Evolutionary conservation across 30 jellyfish, hydroid and myxozoan genomes (phyloP), one percentile per base, ranked within the genome.

Genomic region (Aurelia aurita complex sp. Pacific): DNA sequence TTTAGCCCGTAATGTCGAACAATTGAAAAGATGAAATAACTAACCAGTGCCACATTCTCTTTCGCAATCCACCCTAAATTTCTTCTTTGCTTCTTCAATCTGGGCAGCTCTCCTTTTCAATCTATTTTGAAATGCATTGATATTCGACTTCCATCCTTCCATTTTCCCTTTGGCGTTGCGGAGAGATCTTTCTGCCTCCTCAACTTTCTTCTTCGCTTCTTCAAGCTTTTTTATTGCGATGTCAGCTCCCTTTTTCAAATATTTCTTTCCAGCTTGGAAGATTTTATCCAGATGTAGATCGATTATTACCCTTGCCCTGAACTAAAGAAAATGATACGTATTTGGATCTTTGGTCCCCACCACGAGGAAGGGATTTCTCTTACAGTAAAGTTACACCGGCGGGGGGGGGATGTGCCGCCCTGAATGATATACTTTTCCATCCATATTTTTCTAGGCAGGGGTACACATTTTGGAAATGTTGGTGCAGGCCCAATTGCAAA

Each of bases 131-230:
- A 60, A 85, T 12, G 51, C 66, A 40, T 68, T 33, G 67, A 85
- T 75, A 59, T 19, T 40, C 7, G 46, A 14, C 55, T 86, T 83
- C 96, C 96, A 86, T 15, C 90, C 90, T 3, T 73, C 85, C 77
- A 86, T 69, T 86, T 86, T 86, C 14, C 67, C 62, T 42, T 60
- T 36, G 43, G 96, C 96, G 12, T 43, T 52, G 19, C 53, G 54
- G 34, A 74, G 55, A 3, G 85, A 35, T 18, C 23, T 15, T 43
- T 46, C 51, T 5, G 79, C 88, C 29, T 66, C 88, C 59, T 73
- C 62, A 7, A 74, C 50, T 54, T 38, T 74, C 50, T 52, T 40
- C 29, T 74, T 23, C 10, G 94, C 87, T 1, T 83, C 72, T 9
- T 61, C 72, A 17, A 84, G 80, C 5, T 29, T 29, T 35, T 50